Conservation (phyloP, 2,113 vertebrate genomes). For the Todiramphus chloris region DNA sequence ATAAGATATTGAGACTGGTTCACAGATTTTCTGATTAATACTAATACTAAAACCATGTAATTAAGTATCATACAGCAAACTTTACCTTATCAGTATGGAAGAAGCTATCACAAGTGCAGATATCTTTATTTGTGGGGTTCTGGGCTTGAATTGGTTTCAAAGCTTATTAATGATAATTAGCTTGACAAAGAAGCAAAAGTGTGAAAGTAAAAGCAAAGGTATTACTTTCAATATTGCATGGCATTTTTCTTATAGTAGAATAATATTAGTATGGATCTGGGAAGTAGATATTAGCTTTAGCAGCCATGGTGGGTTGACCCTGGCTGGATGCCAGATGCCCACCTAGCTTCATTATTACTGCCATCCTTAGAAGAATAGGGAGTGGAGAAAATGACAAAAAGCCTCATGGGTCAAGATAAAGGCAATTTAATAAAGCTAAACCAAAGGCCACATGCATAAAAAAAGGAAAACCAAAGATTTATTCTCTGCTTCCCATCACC, state of each 20-base stretch:
- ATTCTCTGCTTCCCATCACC: background rate
- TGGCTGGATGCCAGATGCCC: background rate
- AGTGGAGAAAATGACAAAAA: background rate
- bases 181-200: background rate
- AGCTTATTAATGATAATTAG: background rate
- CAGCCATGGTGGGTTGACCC: background rate
- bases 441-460: background rate
- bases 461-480: background rate
- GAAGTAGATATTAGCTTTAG: background rate
- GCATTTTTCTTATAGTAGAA: background rate
- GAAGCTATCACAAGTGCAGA: background rate
- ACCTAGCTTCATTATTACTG: background rate
- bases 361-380: background rate
- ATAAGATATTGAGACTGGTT: background rate
- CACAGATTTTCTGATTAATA: background rate
- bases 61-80: background rate
- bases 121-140: background rate
- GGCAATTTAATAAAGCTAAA: background rate
- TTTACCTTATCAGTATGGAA: background rate
- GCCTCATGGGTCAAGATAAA: background rate
- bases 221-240: background rate
- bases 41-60: background rate
- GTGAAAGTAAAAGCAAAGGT: background rate
- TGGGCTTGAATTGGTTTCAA: background rate
- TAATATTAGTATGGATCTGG: background rate